Base-by-base conservation (phyloP, 2,113 vertebrate genomes). In the Haliaeetus leucogaster region DNA sequence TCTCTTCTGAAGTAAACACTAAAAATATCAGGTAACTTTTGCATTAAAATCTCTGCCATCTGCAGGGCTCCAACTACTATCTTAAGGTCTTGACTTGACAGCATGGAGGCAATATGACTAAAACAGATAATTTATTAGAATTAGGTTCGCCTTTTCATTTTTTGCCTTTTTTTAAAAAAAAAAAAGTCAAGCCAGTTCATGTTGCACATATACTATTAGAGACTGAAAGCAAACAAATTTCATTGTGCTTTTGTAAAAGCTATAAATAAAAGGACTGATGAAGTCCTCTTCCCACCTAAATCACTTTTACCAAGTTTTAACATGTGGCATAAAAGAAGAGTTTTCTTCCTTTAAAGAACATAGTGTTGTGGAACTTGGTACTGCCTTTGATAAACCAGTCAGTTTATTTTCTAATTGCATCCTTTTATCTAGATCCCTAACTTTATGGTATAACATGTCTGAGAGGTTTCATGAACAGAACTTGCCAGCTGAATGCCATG, bases 11-110 rank as follows among this genome's bases (percentile, higher is more conserved):
- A 99, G 98, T 99, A 99, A 97, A 99, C 99, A 97, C 99, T 99
- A 98, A 99, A 99, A 94, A 99, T 99, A 97, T 99, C 99, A 82
- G 99, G 99, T 91, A 99, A 98, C 95, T 99, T 99, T 97, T 99
- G 99, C 99, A 99, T 99, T 97, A 99, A 99, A 82, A 99, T 99
- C 97, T 99, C 99, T 90, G 99, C 99, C 99, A 99, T 99, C 95
- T 99, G 99, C 96, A 99, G 98, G 83, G 99, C 99, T 98, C 99
- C 99, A 72, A 99, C 99, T 95, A 99, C 99, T 98, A 99, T 99
- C 99, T 99, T 99, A 98, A 99, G 98, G 97, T 99, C 99, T 98
- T 99, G 99, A 98, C 99, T 99, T 55, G 99, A 99, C 71, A 99
- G 98, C 99, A 99, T 99, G 95, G 99, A 99, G 97, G 99, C 99